Evolutionary conservation across 1,140 invertebrate species (phyloP), one percentile per base, ranked within the genome.

Genomic region (Pararge aegeria): DNA sequence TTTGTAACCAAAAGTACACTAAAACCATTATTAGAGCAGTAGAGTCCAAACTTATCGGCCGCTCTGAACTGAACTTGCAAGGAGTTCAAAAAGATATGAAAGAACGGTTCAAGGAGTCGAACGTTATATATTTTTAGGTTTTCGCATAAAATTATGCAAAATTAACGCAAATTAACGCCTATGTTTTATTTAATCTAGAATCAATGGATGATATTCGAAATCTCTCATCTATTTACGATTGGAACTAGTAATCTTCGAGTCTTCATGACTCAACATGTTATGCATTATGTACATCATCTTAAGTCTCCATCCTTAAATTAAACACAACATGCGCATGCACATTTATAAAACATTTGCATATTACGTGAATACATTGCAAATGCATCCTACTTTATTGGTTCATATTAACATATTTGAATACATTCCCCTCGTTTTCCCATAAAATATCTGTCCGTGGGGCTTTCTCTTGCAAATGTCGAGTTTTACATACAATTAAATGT

Each of bases 401-500:
- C 46, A 49, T 16, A 61, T 61, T 61, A 40, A 57, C 55, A 64
- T 64, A 64, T 34, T 21, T 49, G 50, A 54, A 58, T 58, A 44
- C 34, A 57, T 55, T 42, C 12, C 19, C 52, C 37, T 55, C 13
- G 9, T 37, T 34, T 60, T 48, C 50, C 57, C 20, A 53, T 53
- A 53, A 53, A 60, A 21, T 51, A 13, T 4, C 40, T 46, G 42
- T 34, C 9, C 40, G 48, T 53, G 49, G 40, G 50, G 53, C 68
- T 70, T 64, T 70, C 68, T 63, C 61, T 40, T 27, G 44, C 57
- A 70, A 70, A 70, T 66, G 68, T 48, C 64, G 57, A 40, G 53
- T 55, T 70, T 70, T 64, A 61, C 64, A 70, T 66, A 70, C 34
- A 70, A 62, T 66, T 69, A 70, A 63, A 70, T 66, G 66, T 46